A percentile compares a stretch with the other conserved stretches of the same genome.
Conservation (phyloP, 2,888 invertebrate genomes). For the Polia nebulosa region DNA sequence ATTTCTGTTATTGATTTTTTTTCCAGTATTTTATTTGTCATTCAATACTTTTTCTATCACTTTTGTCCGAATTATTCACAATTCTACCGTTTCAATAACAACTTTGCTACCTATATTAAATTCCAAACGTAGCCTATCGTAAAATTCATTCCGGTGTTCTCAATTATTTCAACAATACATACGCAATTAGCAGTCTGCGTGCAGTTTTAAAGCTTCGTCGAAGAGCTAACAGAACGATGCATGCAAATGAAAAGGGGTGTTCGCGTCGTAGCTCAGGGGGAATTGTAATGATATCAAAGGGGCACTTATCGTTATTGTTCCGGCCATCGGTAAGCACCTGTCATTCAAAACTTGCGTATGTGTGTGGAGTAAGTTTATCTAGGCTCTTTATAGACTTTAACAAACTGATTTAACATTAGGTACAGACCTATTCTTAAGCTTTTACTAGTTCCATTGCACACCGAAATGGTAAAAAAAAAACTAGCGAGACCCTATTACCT, state of each 20-base stretch:
- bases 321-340: neutral
- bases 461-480: too few species aligned
- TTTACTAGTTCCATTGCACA: too few species aligned
- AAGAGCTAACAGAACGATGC: neutral
- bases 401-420: too few species aligned
- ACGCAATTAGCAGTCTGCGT: neutral
- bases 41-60: neutral
- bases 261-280: neutral
- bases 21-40: neutral
- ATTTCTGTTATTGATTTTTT: too few species aligned
- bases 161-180: neutral
- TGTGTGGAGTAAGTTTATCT: neutral
- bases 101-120: neutral
- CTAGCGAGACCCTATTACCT: too few species aligned
- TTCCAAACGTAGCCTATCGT: neutral
- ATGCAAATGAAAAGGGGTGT: neutral
- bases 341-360: neutral
- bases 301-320: neutral
- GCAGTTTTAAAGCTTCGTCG: neutral
- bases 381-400: neutral
- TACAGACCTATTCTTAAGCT: too few species aligned
- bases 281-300: neutral
- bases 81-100: neutral
- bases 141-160: neutral
- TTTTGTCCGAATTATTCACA: neutral